These are phyloP conservation scores for Agrilus planipennis DNA, from an alignment of 1,140 invertebrate genomes.

Conservation along the genomic window DNA sequence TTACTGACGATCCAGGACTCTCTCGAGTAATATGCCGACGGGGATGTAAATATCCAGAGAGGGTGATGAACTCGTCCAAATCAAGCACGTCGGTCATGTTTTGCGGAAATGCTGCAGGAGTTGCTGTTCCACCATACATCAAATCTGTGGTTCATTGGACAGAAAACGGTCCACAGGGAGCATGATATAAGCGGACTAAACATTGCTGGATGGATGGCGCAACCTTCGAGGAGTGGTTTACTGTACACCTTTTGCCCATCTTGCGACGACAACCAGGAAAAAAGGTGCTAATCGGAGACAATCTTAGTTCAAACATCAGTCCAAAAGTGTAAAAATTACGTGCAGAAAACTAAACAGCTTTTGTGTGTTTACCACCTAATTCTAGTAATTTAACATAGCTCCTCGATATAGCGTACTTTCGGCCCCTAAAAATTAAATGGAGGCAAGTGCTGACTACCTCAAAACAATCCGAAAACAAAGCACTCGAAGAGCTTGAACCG, in stretches of 20 bases:
- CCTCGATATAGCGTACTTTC: no score
- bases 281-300: conserved; percentile 26
- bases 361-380: conserved; percentile 11
- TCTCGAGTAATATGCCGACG: conserved; percentile 20
- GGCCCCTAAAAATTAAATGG: no score
- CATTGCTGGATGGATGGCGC: background rate
- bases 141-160: conserved; percentile 28
- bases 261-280: background rate
- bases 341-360: conserved; percentile 23
- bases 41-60: conserved; percentile 29
- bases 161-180: conserved; percentile 19
- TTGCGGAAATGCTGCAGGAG: conserved; percentile 1
- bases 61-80: conserved; percentile 24
- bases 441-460: no score
- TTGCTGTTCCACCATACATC: conserved; percentile 23
- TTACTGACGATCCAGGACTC: conserved; percentile 18
- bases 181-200: background rate
- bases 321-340: conserved; percentile 18
- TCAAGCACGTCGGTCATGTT: conserved; percentile 9
- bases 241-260: background rate
- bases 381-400: no score
- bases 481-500: no score
- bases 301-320: conserved; percentile 22
- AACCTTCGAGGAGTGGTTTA: background rate
- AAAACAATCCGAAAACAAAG: background rate